Percentiles rank a stretch among this genome's conserved stretches.
Evolutionary conservation across 2,888 invertebrate species (phyloP).

Genomic region (Eulithis prunata): DNA sequence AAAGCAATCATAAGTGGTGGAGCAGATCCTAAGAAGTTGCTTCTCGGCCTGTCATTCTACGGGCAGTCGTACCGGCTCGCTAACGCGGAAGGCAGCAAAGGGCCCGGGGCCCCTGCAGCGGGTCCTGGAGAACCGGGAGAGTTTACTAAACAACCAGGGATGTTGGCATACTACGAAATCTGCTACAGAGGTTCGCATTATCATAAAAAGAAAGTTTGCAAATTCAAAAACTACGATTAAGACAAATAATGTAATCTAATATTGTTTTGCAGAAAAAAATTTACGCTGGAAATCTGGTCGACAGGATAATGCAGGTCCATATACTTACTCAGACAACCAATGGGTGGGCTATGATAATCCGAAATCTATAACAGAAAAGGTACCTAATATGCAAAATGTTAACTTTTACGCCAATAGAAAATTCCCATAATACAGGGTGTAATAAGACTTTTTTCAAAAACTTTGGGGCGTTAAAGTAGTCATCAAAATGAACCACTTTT

Average conservation of each 20-base stretch:
- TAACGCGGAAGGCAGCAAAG: conserved; percentile 60
- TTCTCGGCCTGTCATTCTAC: conserved; percentile 93
- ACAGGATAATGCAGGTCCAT: conserved; percentile 88
- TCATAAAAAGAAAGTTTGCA: too few species aligned
- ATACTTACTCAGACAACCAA: conserved; percentile 90
- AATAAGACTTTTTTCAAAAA: too few species aligned
- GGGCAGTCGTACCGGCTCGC: conserved; percentile 92
- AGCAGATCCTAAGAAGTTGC: conserved; percentile 90
- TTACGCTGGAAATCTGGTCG: conserved; percentile 88
- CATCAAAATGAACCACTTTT: too few species aligned
- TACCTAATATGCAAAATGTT: conserved; percentile 52
- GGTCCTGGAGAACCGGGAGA: conserved; percentile 93
- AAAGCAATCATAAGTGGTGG: conserved; percentile 89
- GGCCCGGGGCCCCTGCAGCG: conserved; percentile 86
- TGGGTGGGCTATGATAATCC: conserved; percentile 96
- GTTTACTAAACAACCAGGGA: conserved; percentile 93
- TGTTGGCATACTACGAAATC: conserved; percentile 94
- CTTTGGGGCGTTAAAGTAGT: too few species aligned
- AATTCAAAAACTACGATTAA: too few species aligned
- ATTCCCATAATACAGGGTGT: too few species aligned
- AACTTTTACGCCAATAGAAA: too few species aligned
- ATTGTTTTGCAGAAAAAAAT: conserved; percentile 78
- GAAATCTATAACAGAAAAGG: conserved; percentile 90
- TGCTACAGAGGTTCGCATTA: conserved; percentile 84
- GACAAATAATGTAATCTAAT: too few species aligned